phyloP scores from a whole-genome alignment of 2,888 invertebrate species.

The Drosophila lutescens region DNA sequence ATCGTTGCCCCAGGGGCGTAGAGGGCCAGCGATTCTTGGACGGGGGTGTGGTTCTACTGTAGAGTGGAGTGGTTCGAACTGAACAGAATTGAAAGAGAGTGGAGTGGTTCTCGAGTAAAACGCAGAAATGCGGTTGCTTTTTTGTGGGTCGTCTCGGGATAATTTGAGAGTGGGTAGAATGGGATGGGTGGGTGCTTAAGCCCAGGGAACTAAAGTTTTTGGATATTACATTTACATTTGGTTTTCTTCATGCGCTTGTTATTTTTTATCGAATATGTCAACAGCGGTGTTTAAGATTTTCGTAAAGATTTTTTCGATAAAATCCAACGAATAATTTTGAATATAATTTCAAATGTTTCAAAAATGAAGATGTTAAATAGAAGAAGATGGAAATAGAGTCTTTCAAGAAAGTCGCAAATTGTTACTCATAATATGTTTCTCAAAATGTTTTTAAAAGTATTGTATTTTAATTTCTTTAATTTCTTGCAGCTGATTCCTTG shows the following conservation, averaged over 20 bases:
- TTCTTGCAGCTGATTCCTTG: constrained; percentile 3
- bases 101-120: constrained; percentile 62
- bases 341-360: no score
- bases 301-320: background rate
- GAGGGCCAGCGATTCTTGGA: background rate
- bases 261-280: no score
- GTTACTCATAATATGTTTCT: no score
- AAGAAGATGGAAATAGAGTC: no score
- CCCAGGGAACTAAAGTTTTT: background rate
- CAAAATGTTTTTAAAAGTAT: no score
- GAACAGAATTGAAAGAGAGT: constrained; percentile 13
- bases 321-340: background rate
- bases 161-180: background rate
- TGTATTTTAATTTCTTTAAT: no score
- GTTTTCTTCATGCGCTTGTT: no score
- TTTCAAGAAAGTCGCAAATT: no score
- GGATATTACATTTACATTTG: no score
- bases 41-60: constrained; percentile 1
- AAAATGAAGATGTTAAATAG: no score
- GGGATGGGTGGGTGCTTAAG: background rate
- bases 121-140: constrained; percentile 74
- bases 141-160: constrained; percentile 47
- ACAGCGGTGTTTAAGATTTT: no score
- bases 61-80: constrained; percentile 11
- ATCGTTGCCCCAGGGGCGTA: constrained; percentile 28